Base-by-base conservation (phyloP, 2,113 vertebrate species). In the Rhombomys opimus region DNA sequence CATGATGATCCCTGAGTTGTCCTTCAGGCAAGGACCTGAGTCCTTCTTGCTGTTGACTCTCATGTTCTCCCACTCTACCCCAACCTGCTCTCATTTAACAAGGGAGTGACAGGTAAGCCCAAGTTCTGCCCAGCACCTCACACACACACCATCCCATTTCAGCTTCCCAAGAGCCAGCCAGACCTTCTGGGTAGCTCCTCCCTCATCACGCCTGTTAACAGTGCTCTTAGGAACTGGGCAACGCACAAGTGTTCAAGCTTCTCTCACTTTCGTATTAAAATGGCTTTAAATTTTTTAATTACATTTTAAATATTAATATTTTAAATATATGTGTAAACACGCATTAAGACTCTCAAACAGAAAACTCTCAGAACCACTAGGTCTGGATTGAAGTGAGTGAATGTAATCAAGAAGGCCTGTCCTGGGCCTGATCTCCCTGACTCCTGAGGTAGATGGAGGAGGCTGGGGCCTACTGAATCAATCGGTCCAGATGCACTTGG, bases 261-360 rank as follows among this genome's bases (percentile, higher is more conserved):
- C 59, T 90, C 95, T 97, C 75, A 32, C 76, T 81, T 86, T 70
- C 65, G 92, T 94, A 91, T 93, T 96, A 89, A 97, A 96, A 95
- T 95, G 86, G 77, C 32, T 95, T 97, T 96, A 95, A 96, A 91
- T 54, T 27, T 95, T 98, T 97, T 95, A 97, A 97, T 97, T 93
- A 96, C 94, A 97, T 97, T 97, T 97, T 97, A 97, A 97, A 97
- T 97, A 98, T 97, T 97, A 92, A 97, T 96, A 96, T 95, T 97
- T 97, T 97, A 97, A 93, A 87, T 93, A 91, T 91, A 94, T n/a
- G 77, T 91, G 96, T 91, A 97, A 96, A 97, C 95, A 96, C 0
- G 23, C 77, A 93, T 91, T 95, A 84, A 87, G 68, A 77, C n/a
- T 90, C 92, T 93, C 94, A 87, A 59, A 94, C 38, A 95, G 95